Conservation (phyloP, 2,888 invertebrate genomes). For the Brassicogethes aeneus region DNA sequence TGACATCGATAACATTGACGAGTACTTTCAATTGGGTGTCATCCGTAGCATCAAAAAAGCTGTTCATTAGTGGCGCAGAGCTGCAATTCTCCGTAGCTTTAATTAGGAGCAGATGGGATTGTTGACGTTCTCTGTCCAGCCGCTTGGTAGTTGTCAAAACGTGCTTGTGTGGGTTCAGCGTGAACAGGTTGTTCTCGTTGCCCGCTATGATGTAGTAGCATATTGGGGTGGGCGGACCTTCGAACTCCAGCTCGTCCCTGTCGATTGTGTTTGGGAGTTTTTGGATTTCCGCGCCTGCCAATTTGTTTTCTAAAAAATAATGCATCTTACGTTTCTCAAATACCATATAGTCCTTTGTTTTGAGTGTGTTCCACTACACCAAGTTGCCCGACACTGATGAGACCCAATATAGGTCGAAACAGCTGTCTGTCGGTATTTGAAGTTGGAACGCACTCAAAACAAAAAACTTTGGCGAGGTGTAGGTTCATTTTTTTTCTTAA, state of each 20-base stretch:
- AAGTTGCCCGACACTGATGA: no score
- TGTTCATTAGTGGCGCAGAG: conserved; percentile 48
- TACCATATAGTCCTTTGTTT: not conserved
- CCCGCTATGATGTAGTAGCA: conserved; percentile 89
- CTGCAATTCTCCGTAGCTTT: conserved; percentile 80
- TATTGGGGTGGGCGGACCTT: conserved; percentile 66
- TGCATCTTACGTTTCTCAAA: conserved; percentile 1
- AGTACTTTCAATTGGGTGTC: conserved; percentile 63
- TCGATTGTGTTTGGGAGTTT: conserved; percentile 76
- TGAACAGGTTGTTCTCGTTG: conserved; percentile 63
- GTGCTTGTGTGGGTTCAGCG: conserved; percentile 64
- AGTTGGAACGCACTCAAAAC: no score
- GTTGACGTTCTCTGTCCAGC: conserved; percentile 65
- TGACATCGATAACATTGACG: conserved; percentile 71
- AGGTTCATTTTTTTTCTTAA: no score
- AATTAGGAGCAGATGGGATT: conserved; percentile 60
- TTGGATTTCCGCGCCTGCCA: conserved; percentile 55
- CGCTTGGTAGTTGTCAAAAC: conserved; percentile 48
- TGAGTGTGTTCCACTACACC: no score
- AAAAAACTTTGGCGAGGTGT: no score
- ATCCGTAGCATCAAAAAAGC: conserved; percentile 48
- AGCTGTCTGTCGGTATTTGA: no score
- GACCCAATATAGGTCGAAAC: no score
- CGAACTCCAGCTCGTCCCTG: conserved; percentile 76
- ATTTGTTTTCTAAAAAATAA: conserved; percentile 45